Conservation (phyloP, 2,888 invertebrate species). For the Zonitis immaculata region DNA sequence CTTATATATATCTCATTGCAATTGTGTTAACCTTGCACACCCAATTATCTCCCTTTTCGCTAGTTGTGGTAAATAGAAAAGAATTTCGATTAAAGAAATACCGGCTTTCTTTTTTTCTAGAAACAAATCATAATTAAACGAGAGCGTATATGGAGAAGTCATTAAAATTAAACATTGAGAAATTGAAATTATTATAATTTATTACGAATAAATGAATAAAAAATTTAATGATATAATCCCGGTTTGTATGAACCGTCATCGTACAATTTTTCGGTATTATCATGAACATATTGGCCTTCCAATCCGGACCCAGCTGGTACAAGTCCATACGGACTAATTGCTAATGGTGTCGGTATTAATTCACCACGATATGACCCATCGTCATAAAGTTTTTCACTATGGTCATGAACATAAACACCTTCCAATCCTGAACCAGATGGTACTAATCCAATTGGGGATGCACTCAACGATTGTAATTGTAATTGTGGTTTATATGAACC, state of each 20-base stretch:
- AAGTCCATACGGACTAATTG: constrained; percentile 30
- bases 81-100: not conserved
- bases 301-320: constrained; percentile 32
- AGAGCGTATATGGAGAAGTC: not conserved
- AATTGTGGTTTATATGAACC: constrained; percentile 36
- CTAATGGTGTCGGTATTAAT: constrained; percentile 26
- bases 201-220: not conserved
- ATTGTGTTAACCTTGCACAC: constrained; percentile 16
- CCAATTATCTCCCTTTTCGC: constrained; percentile 7
- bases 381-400: constrained; percentile 22
- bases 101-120: no score
- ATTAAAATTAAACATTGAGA: not conserved
- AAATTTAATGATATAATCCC: constrained; percentile 4
- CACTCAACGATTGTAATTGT: constrained; percentile 25
- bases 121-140: no score
- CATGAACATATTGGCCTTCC: constrained; percentile 32
- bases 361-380: constrained; percentile 27
- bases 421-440: constrained; percentile 30
- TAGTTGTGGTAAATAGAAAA: not conserved
- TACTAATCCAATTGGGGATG: constrained; percentile 30
- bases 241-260: constrained; percentile 32
- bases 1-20: constrained; percentile 12
- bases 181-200: not conserved
- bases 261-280: constrained; percentile 23
- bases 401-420: constrained; percentile 26